These are phyloP conservation scores for Morus bassanus DNA, from an alignment of 2,797 vertebrate species.

Conservation along the genomic window DNA sequence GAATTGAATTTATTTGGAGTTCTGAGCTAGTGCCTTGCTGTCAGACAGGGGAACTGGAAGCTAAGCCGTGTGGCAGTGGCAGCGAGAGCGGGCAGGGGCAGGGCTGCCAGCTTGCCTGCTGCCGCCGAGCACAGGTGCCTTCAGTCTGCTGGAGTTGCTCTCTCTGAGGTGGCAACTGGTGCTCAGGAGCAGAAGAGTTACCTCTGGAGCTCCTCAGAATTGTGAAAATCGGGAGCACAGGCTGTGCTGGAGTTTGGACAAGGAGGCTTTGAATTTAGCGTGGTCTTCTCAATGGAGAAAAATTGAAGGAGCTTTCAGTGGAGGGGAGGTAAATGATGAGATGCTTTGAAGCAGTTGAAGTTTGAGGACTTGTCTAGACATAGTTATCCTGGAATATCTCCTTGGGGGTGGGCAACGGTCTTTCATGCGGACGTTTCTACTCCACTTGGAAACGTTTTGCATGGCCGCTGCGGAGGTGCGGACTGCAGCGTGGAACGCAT, in stretches of 20 bases:
- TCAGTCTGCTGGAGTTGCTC: rapidly evolving
- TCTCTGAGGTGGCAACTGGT: background rate
- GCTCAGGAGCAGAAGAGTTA: background rate
- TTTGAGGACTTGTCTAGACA: background rate
- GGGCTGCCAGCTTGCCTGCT: background rate
- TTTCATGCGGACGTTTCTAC: background rate
- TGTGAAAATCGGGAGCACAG: background rate
- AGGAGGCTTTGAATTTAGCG: background rate
- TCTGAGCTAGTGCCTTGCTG: background rate
- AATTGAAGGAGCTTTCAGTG: background rate
- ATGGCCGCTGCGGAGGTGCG: background rate
- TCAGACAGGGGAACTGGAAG: background rate
- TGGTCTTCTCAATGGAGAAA: background rate
- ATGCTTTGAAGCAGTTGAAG: background rate
- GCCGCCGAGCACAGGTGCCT: background rate
- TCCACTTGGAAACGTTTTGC: background rate
- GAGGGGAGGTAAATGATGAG: background rate
- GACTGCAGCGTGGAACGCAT: background rate
- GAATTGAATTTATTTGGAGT: background rate
- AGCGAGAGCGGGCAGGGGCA: background rate
- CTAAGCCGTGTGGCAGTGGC: background rate
- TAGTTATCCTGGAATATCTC: background rate
- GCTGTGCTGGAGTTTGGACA: background rate
- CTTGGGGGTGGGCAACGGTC: background rate
- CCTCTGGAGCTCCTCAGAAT: background rate